Base-by-base conservation (phyloP, 1,140 invertebrate genomes). In the Megalonaias nervosa region DNA sequence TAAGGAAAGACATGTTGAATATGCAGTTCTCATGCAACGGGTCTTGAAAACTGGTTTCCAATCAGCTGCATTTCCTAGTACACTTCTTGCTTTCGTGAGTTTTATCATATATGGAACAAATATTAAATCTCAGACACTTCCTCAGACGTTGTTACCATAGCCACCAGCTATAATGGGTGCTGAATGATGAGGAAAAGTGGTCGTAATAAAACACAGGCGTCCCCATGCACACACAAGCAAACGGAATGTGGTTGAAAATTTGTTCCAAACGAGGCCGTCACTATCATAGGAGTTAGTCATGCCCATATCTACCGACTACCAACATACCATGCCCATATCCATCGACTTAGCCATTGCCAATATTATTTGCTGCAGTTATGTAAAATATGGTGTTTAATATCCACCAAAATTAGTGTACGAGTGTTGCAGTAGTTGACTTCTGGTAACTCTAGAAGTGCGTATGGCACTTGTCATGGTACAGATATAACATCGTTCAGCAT, bases 161-260 rank as follows among this genome's bases (percentile, higher is more conserved):
- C 81, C 60, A 84, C 81, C 57, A 82, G 66, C 58, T 69, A 55
- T 67, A 6, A 61, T 72, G 69, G 68, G 31, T 13, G 21, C 21
- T 58, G 17, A 21, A 73, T 38, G 3, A 67, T 71, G 15, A 74
- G 38, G 0, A 38, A 38, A 38, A 38, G 38, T 38, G 38, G 5
- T 0, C 77, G 82, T 80, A 77, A 74, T 6, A 79, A 74, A 64
- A 68, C 71, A 48, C 84, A 48, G 84, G 81, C 17, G n/a, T 85
- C 38, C 56, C 61, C n/a, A 62, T 84, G n/a, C 71, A 74, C 72
- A 69, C 75, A 14, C 62, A 78, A 71, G 82, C 78, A 17, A 78
- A 76, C 62, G 83, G 83, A 61, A 73, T 78, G 38, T 16, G 71
- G 55, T 65, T 84, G 0, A 70, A 83, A 31, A 78, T 84, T 61